Evolutionary conservation across 2,888 invertebrate genomes (phyloP).

Genomic region (Apotomis capreana): DNA sequence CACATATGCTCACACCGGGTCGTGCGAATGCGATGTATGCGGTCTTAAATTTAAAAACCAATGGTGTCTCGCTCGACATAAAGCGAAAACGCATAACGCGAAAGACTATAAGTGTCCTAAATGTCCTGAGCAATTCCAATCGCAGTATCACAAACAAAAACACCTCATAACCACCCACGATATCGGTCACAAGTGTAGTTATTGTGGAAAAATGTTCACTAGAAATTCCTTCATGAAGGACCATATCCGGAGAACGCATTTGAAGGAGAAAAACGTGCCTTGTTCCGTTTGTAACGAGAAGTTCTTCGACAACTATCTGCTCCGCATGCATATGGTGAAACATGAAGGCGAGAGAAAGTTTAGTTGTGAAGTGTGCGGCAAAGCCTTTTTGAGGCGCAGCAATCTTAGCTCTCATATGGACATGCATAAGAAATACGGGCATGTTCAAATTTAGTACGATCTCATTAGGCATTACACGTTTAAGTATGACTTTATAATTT

Average conservation of each 20-base stretch:
- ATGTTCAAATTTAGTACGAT: slow-evolving; percentile 50
- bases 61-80: slow-evolving; percentile 69
- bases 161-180: slow-evolving; percentile 79
- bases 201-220: slow-evolving; percentile 74
- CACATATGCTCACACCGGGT: slow-evolving; percentile 66
- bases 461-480: slow-evolving; percentile 26
- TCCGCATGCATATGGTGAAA: slow-evolving; percentile 78
- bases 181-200: slow-evolving; percentile 71
- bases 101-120: slow-evolving; percentile 73
- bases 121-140: slow-evolving; percentile 76
- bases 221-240: slow-evolving; percentile 77
- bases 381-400: slow-evolving; percentile 82
- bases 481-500: not conserved
- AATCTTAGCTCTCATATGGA: slow-evolving; percentile 84
- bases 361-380: slow-evolving; percentile 83
- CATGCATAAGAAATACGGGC: slow-evolving; percentile 76
- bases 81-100: slow-evolving; percentile 69
- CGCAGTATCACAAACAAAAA: slow-evolving; percentile 78
- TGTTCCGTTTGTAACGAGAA: slow-evolving; percentile 72
- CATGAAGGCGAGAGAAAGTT: slow-evolving; percentile 82
- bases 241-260: slow-evolving; percentile 72
- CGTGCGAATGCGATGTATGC: slow-evolving; percentile 68
- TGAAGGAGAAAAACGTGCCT: slow-evolving; percentile 74
- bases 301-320: slow-evolving; percentile 72
- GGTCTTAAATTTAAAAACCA: slow-evolving; percentile 70